Evolutionary conservation across 2,888 invertebrate species (phyloP).

Genomic region (Lysandra bellargus): DNA sequence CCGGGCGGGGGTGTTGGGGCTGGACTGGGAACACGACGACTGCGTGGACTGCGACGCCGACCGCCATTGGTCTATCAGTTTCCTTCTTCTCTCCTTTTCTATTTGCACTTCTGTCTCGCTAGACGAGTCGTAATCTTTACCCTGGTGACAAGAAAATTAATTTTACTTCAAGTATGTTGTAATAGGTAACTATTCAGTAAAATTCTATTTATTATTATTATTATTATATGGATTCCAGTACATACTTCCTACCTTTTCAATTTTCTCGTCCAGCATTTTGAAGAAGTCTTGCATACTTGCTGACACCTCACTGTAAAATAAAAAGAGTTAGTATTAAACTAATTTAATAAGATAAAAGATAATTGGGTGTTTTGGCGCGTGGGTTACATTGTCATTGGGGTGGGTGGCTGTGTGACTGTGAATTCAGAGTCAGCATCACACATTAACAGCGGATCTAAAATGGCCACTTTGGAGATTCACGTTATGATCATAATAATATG

Average conservation of each 20-base stretch:
- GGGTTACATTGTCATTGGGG: too few relatives aligned
- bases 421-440: too few relatives aligned
- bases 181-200: neutral
- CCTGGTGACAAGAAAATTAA: conserved; percentile 70
- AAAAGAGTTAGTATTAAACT: conserved; percentile 15
- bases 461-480: too few relatives aligned
- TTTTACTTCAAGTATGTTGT: neutral
- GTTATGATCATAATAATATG: too few relatives aligned
- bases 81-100: conserved; percentile 84
- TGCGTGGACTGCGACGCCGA: conserved; percentile 82
- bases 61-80: conserved; percentile 88
- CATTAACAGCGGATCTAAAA: too few relatives aligned
- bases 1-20: conserved; percentile 66
- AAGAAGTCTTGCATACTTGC: conserved; percentile 95
- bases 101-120: conserved; percentile 87
- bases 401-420: too few relatives aligned
- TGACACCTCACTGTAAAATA: conserved; percentile 89
- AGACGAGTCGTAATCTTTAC: conserved; percentile 89
- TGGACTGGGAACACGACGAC: conserved; percentile 61
- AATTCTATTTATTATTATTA: neutral
- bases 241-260: conserved; percentile 84
- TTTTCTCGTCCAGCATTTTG: conserved; percentile 95
- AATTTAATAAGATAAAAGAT: neutral
- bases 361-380: too few relatives aligned
- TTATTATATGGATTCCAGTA: neutral